These are phyloP conservation scores for Atrina japonica DNA, from an alignment of 2,888 invertebrate genomes.

Conservation along the genomic window DNA sequence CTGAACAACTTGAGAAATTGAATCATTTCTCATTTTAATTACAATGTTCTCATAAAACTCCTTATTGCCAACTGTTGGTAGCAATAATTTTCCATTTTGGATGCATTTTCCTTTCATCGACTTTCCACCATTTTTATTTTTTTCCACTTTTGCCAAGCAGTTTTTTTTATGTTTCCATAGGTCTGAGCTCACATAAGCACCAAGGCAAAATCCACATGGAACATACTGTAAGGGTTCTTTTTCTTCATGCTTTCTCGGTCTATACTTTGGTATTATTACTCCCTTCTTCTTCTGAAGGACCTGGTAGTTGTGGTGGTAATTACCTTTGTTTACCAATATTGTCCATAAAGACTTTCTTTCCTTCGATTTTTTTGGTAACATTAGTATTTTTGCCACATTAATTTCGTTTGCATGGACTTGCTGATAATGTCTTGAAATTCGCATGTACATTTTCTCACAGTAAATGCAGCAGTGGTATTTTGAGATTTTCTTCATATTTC, in stretches of 20 bases:
- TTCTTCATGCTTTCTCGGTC: constrained; percentile 19
- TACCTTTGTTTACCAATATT: constrained; percentile 24
- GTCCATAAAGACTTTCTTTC: constrained; percentile 26
- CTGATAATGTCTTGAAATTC: constrained; percentile 30
- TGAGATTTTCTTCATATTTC: background rate
- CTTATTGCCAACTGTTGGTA: no score
- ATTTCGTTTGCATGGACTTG: constrained; percentile 20
- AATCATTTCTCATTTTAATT: constrained; percentile 46
- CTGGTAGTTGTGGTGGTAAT: constrained; percentile 19
- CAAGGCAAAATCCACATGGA: constrained; percentile 37
- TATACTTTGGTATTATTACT: constrained; percentile 33
- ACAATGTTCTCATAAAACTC: constrained; percentile 26
- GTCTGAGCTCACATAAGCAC: constrained; percentile 16
- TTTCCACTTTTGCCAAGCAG: no score
- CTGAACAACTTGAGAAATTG: constrained; percentile 25
- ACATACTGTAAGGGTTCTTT: constrained; percentile 17
- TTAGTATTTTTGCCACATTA: constrained; percentile 29
- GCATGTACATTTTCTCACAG: constrained; percentile 17
- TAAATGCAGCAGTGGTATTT: constrained; percentile 15
- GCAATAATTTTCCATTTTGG: no score
- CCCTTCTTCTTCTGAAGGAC: constrained; percentile 23
- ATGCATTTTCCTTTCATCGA: no score
- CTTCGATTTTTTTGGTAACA: constrained; percentile 14
- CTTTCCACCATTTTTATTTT: no score
- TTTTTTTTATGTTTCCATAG: constrained; percentile 35